Percentiles rank a stretch among this genome's conserved stretches.
phyloP scores from a whole-genome alignment of 2,888 invertebrate species.

The Meteorus cinctellus region DNA sequence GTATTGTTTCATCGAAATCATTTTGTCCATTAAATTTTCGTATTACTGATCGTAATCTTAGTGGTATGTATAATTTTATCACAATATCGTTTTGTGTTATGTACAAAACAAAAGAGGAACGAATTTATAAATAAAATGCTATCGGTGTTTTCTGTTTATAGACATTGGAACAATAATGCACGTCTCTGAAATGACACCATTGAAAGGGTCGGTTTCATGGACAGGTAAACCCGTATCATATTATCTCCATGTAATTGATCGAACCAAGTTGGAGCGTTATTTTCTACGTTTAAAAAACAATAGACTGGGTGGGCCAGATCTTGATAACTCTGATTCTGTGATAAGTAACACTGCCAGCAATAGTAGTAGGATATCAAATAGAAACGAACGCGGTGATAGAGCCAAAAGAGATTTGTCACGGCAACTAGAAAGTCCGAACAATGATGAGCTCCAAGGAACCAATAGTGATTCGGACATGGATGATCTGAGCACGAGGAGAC shows the following conservation, averaged over 20 bases:
- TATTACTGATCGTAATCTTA: conserved; percentile 97
- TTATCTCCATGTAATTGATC: conserved; percentile 98
- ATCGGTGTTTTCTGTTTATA: conserved; percentile 59
- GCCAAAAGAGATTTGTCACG: conserved; percentile 76
- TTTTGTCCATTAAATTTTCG: conserved; percentile 99
- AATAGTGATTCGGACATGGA: conserved; percentile 70
- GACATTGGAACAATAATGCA: conserved; percentile 99
- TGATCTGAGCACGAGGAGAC: conserved; percentile 66
- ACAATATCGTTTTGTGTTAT: background rate
- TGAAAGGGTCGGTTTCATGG: conserved; percentile 98
- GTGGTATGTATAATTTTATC: conserved; percentile 76
- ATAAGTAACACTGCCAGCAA: conserved; percentile 73
- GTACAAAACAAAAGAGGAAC: background rate
- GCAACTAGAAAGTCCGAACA: conserved; percentile 74
- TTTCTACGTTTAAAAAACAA: conserved; percentile 93
- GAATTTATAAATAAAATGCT: background rate
- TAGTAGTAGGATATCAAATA: conserved; percentile 67
- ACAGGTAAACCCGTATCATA: conserved; percentile 99
- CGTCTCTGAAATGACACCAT: conserved; percentile 95
- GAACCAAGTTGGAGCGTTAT: conserved; percentile 96
- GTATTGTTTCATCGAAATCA: conserved; percentile 98
- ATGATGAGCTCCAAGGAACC: conserved; percentile 68
- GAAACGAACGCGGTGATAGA: conserved; percentile 71
- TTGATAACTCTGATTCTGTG: conserved; percentile 72
- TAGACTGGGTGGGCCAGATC: conserved; percentile 67